Percentiles rank a stretch among this genome's conserved stretches.
phyloP scores from a whole-genome alignment of 2,888 invertebrate species.

The Sisyra nigra region DNA sequence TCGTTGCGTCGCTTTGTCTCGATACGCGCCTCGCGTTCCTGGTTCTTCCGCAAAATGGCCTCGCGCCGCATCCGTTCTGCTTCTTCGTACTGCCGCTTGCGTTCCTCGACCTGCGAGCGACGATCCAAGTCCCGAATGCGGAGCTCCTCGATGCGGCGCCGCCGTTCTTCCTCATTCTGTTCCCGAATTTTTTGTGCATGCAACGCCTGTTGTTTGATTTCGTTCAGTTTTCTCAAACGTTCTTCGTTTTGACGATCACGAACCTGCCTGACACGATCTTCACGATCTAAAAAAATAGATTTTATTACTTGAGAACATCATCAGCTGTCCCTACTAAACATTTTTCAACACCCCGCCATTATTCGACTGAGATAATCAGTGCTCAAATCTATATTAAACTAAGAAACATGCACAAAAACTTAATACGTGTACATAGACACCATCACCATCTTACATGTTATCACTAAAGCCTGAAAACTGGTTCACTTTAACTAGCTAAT shows the following conservation, averaged over 20 bases:
- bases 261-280: constrained; percentile 54
- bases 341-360: background rate
- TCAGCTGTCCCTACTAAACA: background rate
- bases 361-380: too few species aligned
- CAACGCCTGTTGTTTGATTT: constrained; percentile 74
- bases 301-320: too few species aligned
- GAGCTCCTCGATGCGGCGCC: constrained; percentile 68
- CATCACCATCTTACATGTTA: too few species aligned
- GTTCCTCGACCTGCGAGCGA: constrained; percentile 62
- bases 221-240: constrained; percentile 74
- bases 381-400: too few species aligned
- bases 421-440: too few species aligned
- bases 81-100: constrained; percentile 77
- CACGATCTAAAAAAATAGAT: constrained; percentile 32
- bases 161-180: constrained; percentile 73
- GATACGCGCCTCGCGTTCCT: constrained; percentile 66
- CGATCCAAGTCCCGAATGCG: constrained; percentile 60
- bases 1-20: constrained; percentile 67
- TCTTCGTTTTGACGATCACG: constrained; percentile 83
- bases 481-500: too few species aligned
- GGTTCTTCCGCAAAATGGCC: constrained; percentile 70
- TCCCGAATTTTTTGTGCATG: constrained; percentile 81
- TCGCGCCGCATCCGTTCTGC: constrained; percentile 76
- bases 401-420: too few species aligned
- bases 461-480: too few species aligned